Evolutionary conservation across 2,888 invertebrate species (phyloP), one percentile per base, ranked within the genome.

Genomic region (Celastrina argiolus): DNA sequence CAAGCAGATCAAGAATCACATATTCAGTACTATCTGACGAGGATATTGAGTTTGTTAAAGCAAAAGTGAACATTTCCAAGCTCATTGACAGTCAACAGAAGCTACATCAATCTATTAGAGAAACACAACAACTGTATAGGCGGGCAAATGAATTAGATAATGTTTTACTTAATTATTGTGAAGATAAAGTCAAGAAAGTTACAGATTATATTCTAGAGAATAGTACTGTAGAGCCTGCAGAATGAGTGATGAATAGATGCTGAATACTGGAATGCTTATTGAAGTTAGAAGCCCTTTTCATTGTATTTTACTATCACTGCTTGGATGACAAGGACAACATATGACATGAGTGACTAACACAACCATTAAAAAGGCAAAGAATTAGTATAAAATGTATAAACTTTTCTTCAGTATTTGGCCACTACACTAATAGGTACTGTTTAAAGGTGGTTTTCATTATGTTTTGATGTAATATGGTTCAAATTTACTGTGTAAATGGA

Each of bases 31-130:
- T 91, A 67, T 78, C 85, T 74, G 83, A 83, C 72, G 89, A 91
- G 74, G 90, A 91, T 67, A 89, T 88, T 64, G 83, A 87, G 71
- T 91, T 85, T 71, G 70, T 91, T 2, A 88, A 87, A 74, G 81
- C 76, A 18, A 87, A 88, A 75, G 82, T 84, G 0, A 87, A 86
- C 68, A 76, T 87, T 70, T 75, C 82, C 3, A 84, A 85, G 74
- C 76, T 91, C 2, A 72, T 83, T 34, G 85, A 86, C n/a, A 79
- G 77, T 66, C 87, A 88, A 68, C 73, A 78, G 56, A 81, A 83
- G 61, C 74, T 91, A 1, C 87, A 87, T 69, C 80, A 83, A 68
- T 80, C 82, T 18, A 75, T 88, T 0, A 79, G 81, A 68, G 74
- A 81, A 65, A 81, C 83, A 0, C 73, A 76, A 65, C 81, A 77